These are phyloP conservation scores for Drosophila triauraria DNA, from an alignment of 1,140 invertebrate genomes.

Conservation along the genomic window DNA sequence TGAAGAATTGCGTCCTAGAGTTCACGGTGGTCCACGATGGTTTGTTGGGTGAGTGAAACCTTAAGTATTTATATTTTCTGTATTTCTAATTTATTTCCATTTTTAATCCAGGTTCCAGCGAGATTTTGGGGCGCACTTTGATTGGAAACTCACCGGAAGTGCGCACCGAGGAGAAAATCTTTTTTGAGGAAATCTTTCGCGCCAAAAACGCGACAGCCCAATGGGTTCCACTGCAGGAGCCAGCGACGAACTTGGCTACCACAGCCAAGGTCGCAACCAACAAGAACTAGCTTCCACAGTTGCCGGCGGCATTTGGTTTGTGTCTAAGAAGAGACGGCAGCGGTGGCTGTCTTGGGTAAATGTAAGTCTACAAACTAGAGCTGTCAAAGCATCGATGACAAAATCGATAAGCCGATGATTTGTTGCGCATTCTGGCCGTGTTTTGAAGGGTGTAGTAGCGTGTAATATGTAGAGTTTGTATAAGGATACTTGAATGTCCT, in stretches of 20 bases:
- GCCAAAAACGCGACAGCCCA: constrained; percentile 87
- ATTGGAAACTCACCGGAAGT: constrained; percentile 85
- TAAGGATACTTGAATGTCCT: neutral
- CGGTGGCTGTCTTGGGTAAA: constrained; percentile 26
- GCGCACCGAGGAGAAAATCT: constrained; percentile 85
- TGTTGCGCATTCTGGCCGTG: neutral
- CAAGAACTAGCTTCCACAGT: constrained; percentile 58
- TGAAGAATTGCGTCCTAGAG: constrained; percentile 86
- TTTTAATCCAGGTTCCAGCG: constrained; percentile 82
- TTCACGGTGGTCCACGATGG: constrained; percentile 87
- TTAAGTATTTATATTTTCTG: too few species aligned
- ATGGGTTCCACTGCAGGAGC: constrained; percentile 86
- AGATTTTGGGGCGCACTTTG: constrained; percentile 86
- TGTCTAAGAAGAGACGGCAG: constrained; percentile 19
- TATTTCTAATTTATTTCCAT: neutral
- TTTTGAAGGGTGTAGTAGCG: too few species aligned
- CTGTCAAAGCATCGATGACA: neutral
- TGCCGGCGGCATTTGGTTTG: constrained; percentile 22
- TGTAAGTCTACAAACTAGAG: neutral
- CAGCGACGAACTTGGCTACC: constrained; percentile 54
- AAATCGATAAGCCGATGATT: too few species aligned
- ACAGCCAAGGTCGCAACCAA: constrained; percentile 58
- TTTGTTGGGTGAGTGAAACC: constrained; percentile 78
- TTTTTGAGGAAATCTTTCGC: constrained; percentile 87
- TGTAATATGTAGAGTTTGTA: neutral